Conservation (phyloP, 2,888 invertebrate species). For the Resseliella maxima region DNA sequence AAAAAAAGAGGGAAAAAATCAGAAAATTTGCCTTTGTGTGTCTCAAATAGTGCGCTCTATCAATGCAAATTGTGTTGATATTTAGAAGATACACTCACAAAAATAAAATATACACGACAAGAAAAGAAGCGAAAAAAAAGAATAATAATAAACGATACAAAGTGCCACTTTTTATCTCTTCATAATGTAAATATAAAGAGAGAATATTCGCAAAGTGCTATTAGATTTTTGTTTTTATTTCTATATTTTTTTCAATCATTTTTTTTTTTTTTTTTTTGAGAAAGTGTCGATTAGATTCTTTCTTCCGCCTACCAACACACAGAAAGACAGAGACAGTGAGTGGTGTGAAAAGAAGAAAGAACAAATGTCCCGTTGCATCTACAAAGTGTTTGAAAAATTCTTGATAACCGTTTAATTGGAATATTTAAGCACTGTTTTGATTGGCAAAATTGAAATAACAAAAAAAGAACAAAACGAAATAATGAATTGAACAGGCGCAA, state of each 20-base stretch:
- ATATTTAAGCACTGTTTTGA: no score
- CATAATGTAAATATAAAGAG: not conserved
- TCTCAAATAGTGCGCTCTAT: not conserved
- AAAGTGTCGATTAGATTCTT: constrained; percentile 11
- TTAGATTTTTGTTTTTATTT: no score
- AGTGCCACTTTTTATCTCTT: constrained; percentile 43
- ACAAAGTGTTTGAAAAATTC: not conserved
- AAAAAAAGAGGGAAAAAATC: not conserved
- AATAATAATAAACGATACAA: not conserved
- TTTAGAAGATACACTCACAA: not conserved
- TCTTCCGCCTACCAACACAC: not conserved
- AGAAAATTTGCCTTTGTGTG: no score
- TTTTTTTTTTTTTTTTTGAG: no score
- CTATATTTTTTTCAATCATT: no score
- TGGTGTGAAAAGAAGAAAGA: no score
- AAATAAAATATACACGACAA: not conserved
- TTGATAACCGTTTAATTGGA: no score
- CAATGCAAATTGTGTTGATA: not conserved
- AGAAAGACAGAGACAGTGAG: no score
- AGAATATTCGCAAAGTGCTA: constrained; percentile 27
- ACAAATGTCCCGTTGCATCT: not conserved
- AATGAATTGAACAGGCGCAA: no score
- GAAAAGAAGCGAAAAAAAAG: not conserved
- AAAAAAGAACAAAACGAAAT: no score
- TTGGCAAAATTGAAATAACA: no score